Evolutionary conservation across 1,140 invertebrate species (phyloP).

Genomic region (Chionoecetes opilio): DNA sequence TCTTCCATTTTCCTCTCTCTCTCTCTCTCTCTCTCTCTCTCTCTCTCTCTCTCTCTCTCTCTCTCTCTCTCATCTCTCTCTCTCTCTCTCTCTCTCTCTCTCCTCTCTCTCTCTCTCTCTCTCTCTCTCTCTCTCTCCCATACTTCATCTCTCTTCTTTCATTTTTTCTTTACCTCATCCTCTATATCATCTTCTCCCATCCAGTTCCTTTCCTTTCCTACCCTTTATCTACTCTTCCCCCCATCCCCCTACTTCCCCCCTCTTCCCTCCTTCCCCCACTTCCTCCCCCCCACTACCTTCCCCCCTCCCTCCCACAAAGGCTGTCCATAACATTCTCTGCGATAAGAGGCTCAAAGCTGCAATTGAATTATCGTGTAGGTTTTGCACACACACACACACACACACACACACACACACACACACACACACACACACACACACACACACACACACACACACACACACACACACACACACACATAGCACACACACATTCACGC

Average conservation of each 20-base stretch:
- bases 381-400: background rate
- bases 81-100: background rate
- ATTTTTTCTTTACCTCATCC: background rate
- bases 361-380: background rate
- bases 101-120: background rate
- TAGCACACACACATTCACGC: too few species aligned
- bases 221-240: background rate
- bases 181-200: background rate
- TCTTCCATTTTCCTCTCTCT: background rate
- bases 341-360: background rate
- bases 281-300: too few species aligned
- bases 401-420: background rate
- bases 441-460: slow-evolving; percentile 8
- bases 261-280: background rate
- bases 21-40: background rate
- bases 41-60: background rate
- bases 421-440: background rate
- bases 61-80: background rate
- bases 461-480: background rate
- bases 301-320: too few species aligned
- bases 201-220: background rate
- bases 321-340: background rate
- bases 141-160: background rate
- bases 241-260: background rate
- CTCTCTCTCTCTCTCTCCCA: background rate